Evolutionary conservation across 2,113 vertebrate species (phyloP), one percentile per base, ranked within the genome.

Genomic region (Peucedramus taeniatus): DNA sequence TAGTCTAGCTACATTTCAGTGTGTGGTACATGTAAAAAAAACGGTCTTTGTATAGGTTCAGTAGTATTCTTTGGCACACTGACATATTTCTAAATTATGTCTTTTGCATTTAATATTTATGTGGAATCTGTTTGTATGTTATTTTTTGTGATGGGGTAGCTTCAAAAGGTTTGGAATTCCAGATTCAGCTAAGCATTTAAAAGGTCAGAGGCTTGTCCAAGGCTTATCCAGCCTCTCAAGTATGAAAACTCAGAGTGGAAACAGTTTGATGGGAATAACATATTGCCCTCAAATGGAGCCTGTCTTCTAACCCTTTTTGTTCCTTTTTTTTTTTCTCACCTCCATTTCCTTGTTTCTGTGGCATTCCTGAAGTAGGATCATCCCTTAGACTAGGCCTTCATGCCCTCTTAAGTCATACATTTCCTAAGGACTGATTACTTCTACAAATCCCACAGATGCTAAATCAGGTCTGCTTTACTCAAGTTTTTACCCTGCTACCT

Each of bases 201-300:
- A 92, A 92, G 90, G 85, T 95, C 85, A 90, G 76, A 92, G 50
- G 19, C 40, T 95, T 90, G 72, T 96, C 88, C 94, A 96, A 95
- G 53, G 11, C 51, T 92, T 90, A 95, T 83, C 72, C 94, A 96
- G 16, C 35, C 65, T 92, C 76, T 87, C 57, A 96, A 92, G 49
- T 90, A 94, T 94, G 94, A 96, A 96, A 95, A 77, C 13, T 28
- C 61, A n/a, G 54, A 71, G 61, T 61, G 45, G 82, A 96, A 95
- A 83, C 56, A 40, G 44, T 63, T 83, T 96, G 53, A 96, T 95
- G 76, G 88, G 69, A 94, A 95, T 94, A 96, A 84, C 90, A 95
- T 64, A 89, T 57, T 92, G 65, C 60, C 33, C 53, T 92, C 64
- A 87, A 89, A 87, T 31, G 23, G 21, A 90, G 61, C 37, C 61